Evolutionary conservation across 2,113 vertebrate genomes (phyloP), one percentile per base, ranked within the genome.

Genomic region (Brienomyrus brachyistius): DNA sequence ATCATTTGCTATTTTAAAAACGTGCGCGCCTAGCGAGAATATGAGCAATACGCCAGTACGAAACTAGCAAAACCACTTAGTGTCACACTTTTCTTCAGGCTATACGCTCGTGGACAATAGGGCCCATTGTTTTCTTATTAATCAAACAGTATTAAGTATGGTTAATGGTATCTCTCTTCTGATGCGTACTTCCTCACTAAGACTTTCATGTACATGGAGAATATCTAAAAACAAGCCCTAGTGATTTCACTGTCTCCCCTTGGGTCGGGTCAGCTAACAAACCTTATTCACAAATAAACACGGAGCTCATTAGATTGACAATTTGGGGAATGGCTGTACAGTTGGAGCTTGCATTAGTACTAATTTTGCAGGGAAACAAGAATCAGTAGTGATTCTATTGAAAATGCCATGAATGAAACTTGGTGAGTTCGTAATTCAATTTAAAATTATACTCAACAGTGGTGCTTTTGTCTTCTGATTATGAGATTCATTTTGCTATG

Each of bases 361-460:
- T 45, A 66, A 43, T 66, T 40, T 45, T 66, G 35, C 27, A 66
- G 35, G 21, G 27, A 50, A 88, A 92, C 91, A 45, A 91, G 89
- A 91, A 93, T 92, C 91, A 87, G 92, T 92, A 91, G 54, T 70
- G 89, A 82, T 87, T 90, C 91, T 91, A 90, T 90, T 91, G 74
- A 62, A 89, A 91, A 91, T 90, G 90, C 90, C 1, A 3, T 11
- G 62, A 70, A 70, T 70, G 10, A 27, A 70, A 70, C 62, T 70
- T 31, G 27, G n/a, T 31, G 62, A 70, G 62, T 70, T 9, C 8
- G 90, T 90, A 89, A 92, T 92, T 92, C 89, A 89, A 92, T 92
- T 90, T 88, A 90, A 90, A 92, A 86, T 83, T 88, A 89, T 83
- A 86, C 90, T 90, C 92, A 88, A 91, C 90, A 59, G 87, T 50